Base-by-base conservation (phyloP, 2,113 vertebrate species). In the Apodemus speciosus region DNA sequence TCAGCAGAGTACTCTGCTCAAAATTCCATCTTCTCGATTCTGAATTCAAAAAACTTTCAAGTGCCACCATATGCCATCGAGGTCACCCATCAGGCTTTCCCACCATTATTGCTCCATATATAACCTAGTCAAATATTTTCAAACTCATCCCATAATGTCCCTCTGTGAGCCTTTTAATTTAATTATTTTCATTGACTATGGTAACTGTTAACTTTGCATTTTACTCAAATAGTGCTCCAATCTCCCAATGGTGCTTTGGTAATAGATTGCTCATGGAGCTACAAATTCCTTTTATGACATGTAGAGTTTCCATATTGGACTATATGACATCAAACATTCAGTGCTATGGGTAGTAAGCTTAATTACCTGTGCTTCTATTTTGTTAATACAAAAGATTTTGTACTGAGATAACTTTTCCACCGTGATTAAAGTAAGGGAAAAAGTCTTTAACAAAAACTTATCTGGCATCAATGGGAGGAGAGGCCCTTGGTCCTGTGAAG, bases 191-290 rank as follows among this genome's bases (percentile, higher is more conserved):
- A 40, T 91, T 93, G 27, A 21, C 35, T 81, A 6, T 72, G 72
- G 79, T 35, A 71, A 94, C 75, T 68, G 73, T 18, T 51, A 91
- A 89, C 20, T 75, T 89, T 38, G 71, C 23, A 81, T 60, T 87
- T 9, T 16, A 20, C 16, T 85, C 25, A 25, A 27, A 60, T 23
- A 89, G 69, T 92, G 73, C 85, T 89, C 53, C 62, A 80, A 87
- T 62, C 3, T 23, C 30, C 43, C 89, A 85, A 38, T 35, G 60
- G 40, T 62, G 23, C 75, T 83, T 68, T 35, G 43, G 58, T 15
- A 91, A 76, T 58, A 93, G 86, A 88, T 60, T 3, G 35, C 32
- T 73, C 3, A 72, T 25, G 60, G 21, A n/a, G 30, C 2, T 58
- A 92, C 13, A 62, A 32, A 10, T 75, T 81, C 53, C 79, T 88